Conservation (phyloP, 2,888 invertebrate genomes). For the Dicyrtomina minuta region DNA sequence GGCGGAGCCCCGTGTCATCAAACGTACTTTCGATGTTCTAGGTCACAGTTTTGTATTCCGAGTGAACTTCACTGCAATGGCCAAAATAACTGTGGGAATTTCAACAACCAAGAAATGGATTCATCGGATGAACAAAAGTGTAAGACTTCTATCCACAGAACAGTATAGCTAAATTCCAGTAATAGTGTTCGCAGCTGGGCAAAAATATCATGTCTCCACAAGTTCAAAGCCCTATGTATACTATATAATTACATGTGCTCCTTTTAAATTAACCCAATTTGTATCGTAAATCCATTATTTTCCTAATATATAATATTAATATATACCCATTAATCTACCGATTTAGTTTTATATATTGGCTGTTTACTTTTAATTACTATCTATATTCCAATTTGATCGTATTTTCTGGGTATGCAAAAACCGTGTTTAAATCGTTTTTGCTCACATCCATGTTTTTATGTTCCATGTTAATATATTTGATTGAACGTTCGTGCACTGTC, state of each 20-base stretch:
- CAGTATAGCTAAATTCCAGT: background rate
- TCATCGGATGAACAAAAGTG: slow-evolving; percentile 60
- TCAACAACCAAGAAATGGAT: slow-evolving; percentile 55
- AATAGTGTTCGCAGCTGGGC: no score
- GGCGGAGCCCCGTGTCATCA: slow-evolving; percentile 39
- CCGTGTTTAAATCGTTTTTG: background rate
- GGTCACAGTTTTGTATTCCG: slow-evolving; percentile 61
- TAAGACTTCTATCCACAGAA: slow-evolving; percentile 40
- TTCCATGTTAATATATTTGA: background rate
- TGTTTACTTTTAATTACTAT: no score
- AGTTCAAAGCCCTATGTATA: no score
- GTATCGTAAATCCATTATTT: no score
- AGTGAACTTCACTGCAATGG: slow-evolving; percentile 59
- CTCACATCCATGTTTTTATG: background rate
- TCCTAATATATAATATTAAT: no score
- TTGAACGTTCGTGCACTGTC: background rate
- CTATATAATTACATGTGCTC: no score
- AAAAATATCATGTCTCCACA: no score
- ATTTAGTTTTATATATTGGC: no score
- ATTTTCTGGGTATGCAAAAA: no score
- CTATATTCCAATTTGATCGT: no score
- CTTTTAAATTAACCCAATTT: no score
- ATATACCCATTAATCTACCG: no score
- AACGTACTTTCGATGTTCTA: slow-evolving; percentile 57
- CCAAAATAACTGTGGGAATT: slow-evolving; percentile 60